Conservation (phyloP, 2,888 invertebrate genomes). For the Pristionchus mayeri region DNA sequence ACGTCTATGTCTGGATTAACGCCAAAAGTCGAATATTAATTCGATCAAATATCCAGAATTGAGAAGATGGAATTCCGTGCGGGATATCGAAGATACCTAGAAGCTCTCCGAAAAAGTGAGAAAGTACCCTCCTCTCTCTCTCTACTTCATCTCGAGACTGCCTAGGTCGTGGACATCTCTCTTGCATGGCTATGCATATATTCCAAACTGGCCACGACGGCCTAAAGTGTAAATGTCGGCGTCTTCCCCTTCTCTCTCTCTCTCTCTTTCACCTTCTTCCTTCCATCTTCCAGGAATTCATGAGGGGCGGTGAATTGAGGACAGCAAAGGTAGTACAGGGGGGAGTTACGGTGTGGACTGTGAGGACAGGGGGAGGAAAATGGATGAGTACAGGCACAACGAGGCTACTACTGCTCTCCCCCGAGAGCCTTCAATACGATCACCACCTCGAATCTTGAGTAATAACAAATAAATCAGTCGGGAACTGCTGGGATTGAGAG, state of each 20-base stretch:
- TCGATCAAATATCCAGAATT: too few species aligned
- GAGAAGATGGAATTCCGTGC: too few species aligned
- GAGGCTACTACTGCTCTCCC: background rate
- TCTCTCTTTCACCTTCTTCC: background rate
- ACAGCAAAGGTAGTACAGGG: background rate
- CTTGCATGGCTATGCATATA: conserved; percentile 41
- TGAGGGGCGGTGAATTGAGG: background rate
- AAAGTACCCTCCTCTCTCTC: background rate
- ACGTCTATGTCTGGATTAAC: too few species aligned
- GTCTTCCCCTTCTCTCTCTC: conserved; percentile 19
- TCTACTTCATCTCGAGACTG: background rate
- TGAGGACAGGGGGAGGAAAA: background rate
- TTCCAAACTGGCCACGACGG: conserved; percentile 19
- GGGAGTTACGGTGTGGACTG: conserved; percentile 23
- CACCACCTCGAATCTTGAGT: background rate
- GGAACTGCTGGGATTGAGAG: conserved; percentile 23
- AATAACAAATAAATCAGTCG: conserved; percentile 37
- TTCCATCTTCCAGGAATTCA: background rate
- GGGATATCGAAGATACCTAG: too few species aligned
- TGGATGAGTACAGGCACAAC: background rate
- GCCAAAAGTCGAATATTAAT: too few species aligned
- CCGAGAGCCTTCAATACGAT: conserved; percentile 25
- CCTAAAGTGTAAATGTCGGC: conserved; percentile 22
- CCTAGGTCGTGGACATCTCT: background rate
- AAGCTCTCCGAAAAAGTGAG: too few species aligned